Conservation (phyloP, 92 coral and sea anemone species). For the Epizoanthus ramosus region DNA sequence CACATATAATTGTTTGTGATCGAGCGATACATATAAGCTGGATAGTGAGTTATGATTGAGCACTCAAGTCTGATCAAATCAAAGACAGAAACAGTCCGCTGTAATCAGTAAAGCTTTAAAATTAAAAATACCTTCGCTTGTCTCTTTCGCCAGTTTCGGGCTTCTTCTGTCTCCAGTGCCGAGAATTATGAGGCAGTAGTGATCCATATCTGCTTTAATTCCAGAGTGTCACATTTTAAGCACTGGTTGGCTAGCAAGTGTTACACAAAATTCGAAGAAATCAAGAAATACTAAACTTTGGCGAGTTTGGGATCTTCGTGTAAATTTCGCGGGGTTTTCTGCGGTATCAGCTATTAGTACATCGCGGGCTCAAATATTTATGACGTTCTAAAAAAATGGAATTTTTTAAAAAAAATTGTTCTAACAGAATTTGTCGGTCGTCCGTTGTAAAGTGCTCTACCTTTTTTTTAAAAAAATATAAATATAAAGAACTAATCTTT, state of each 20-base stretch:
- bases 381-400: background rate
- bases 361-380: constrained; percentile 31
- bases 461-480: too few relatives aligned
- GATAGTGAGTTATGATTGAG: background rate
- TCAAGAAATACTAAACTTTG: too few relatives aligned
- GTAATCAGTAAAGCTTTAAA: too few relatives aligned
- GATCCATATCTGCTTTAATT: constrained; percentile 6
- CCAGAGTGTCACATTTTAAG: background rate
- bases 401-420: too few relatives aligned
- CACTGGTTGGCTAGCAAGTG: background rate
- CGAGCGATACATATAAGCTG: background rate
- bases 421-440: too few relatives aligned
- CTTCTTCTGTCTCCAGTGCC: background rate
- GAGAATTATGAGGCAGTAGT: constrained; percentile 13
- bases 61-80: background rate
- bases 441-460: too few relatives aligned
- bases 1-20: background rate
- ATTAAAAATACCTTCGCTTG: constrained; percentile 15
- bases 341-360: constrained; percentile 8
- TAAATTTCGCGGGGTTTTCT: constrained; percentile 36
- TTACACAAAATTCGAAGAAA: background rate
- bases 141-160: background rate
- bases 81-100: too few relatives aligned
- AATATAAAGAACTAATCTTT: too few relatives aligned
- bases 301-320: background rate